A percentile compares a stretch with the other conserved stretches of the same genome.
These are phyloP conservation scores for Manacus vitellinus DNA, from an alignment of 2,113 vertebrate species.

Conservation along the genomic window DNA sequence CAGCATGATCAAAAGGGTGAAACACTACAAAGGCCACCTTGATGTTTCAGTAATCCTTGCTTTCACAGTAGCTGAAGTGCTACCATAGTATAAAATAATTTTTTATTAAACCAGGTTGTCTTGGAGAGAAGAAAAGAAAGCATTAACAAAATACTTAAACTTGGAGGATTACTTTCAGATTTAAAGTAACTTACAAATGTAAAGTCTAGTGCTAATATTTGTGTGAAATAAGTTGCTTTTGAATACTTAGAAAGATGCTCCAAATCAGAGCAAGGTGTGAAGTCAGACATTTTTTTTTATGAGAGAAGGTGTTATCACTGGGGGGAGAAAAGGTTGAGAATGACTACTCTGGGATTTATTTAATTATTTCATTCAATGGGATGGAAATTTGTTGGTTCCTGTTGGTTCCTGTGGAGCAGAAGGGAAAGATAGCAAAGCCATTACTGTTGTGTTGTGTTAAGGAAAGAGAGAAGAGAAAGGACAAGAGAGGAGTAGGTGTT, in stretches of 20 bases:
- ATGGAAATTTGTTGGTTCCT: neutral
- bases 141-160: neutral
- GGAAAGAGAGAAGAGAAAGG: neutral
- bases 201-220: neutral
- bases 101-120: neutral
- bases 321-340: neutral
- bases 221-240: neutral
- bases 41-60: neutral
- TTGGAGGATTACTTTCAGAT: neutral
- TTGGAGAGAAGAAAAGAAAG: neutral
- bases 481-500: neutral
- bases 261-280: neutral
- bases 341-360: neutral
- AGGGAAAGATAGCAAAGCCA: neutral
- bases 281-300: neutral
- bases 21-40: neutral
- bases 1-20: neutral
- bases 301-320: neutral
- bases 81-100: neutral
- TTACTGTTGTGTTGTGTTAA: neutral
- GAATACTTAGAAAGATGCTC: neutral
- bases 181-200: neutral
- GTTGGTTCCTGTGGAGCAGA: neutral
- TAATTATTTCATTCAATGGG: neutral
- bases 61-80: neutral